A percentile compares a stretch with the other conserved stretches of the same genome.
phyloP scores from a whole-genome alignment of 2,888 invertebrate genomes.

The Melipona bicolor region DNA sequence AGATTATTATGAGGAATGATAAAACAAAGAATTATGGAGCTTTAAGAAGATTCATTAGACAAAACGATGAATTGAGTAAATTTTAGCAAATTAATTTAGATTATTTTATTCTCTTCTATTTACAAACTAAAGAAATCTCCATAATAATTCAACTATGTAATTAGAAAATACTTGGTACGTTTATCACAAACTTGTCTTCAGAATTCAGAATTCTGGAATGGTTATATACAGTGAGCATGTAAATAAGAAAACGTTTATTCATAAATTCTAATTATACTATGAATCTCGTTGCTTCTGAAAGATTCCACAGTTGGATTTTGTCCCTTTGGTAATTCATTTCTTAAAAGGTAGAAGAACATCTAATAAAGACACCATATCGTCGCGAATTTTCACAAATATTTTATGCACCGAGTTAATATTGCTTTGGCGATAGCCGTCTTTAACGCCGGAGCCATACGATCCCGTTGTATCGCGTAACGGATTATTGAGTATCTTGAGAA shows the following conservation, averaged over 20 bases:
- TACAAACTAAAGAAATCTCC: too few species aligned
- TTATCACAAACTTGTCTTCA: too few species aligned
- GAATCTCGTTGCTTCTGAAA: too few species aligned
- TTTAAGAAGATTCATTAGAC: background rate
- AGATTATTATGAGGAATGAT: too few species aligned
- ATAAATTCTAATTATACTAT: too few species aligned
- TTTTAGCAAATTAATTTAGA: too few species aligned
- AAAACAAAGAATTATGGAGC: background rate
- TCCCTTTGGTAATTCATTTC: background rate
- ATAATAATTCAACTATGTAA: too few species aligned
- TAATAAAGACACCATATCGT: background rate
- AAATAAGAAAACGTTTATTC: too few species aligned
- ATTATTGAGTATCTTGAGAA: slow-evolving; percentile 53
- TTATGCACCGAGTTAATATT: background rate
- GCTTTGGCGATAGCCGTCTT: slow-evolving; percentile 1
- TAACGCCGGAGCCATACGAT: slow-evolving; percentile 36
- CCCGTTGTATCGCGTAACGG: slow-evolving; percentile 61
- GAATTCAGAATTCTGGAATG: too few species aligned
- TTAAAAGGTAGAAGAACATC: background rate
- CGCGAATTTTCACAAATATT: background rate
- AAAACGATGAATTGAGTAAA: background rate
- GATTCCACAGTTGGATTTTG: background rate
- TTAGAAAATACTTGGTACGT: too few species aligned
- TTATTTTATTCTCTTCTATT: too few species aligned
- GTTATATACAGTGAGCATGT: too few species aligned